These are phyloP conservation scores for Gallinago nigripennis DNA, from an alignment of 2,797 vertebrate genomes.

Conservation along the genomic window DNA sequence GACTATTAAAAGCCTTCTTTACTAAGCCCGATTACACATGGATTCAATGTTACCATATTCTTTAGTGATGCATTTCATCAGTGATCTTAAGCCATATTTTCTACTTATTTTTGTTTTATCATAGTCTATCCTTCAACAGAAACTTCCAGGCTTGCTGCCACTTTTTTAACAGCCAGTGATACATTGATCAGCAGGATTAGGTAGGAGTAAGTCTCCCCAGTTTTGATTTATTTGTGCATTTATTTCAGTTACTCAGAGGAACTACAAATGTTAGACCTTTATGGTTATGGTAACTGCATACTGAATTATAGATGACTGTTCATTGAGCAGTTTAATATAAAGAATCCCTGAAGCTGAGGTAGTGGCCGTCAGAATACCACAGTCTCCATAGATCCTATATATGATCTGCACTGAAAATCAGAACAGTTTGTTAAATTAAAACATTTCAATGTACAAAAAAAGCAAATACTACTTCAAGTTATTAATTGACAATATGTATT, in stretches of 20 bases:
- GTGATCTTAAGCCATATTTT: neutral
- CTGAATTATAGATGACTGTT: constrained; percentile 33
- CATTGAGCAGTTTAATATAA: neutral
- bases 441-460: neutral
- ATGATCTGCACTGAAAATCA: neutral
- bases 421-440: constrained; percentile 20
- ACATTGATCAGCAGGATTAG: neutral
- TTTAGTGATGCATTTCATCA: neutral
- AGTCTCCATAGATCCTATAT: neutral
- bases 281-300: constrained; percentile 11
- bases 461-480: neutral
- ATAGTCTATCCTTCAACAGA: constrained; percentile 11
- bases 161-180: neutral
- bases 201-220: neutral
- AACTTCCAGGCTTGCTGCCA: neutral
- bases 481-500: neutral
- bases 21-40: neutral
- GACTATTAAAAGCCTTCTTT: neutral
- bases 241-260: constrained; percentile 6
- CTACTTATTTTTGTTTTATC: neutral
- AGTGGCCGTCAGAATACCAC: neutral
- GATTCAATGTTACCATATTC: neutral
- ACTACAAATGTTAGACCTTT: constrained; percentile 18
- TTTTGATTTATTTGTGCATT: neutral
- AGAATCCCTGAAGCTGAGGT: neutral